phyloP scores from a whole-genome alignment of 2,888 invertebrate species.

The Drosophila emarginata region DNA sequence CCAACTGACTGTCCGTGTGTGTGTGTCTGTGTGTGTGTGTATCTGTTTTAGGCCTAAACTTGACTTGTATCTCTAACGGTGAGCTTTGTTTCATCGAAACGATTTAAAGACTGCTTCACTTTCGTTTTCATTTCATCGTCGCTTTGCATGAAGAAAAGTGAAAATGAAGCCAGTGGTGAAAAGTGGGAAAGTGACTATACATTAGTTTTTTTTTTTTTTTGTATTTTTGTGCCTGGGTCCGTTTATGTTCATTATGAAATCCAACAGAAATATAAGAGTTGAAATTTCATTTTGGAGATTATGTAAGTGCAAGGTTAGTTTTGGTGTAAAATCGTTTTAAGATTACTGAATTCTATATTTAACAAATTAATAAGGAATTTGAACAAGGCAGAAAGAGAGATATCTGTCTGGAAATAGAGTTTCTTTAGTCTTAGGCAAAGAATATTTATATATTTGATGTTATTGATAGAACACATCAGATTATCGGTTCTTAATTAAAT shows the following conservation, averaged over 20 bases:
- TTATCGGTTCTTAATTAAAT: too few relatives aligned
- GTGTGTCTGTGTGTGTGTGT: slow-evolving; percentile 20
- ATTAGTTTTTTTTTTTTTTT: neutral
- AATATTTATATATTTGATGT: too few relatives aligned
- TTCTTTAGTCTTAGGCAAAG: too few relatives aligned
- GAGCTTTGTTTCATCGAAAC: slow-evolving; percentile 18
- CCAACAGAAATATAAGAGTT: slow-evolving; percentile 4
- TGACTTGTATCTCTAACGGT: slow-evolving; percentile 18
- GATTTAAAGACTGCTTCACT: slow-evolving; percentile 54
- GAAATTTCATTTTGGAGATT: slow-evolving; percentile 13
- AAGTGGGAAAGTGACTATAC: slow-evolving; percentile 40
- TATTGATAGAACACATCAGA: too few relatives aligned
- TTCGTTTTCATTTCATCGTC: slow-evolving; percentile 56
- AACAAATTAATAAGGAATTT: too few relatives aligned
- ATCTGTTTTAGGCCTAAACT: slow-evolving; percentile 22
- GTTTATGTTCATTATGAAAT: slow-evolving; percentile 12
- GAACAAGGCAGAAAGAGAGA: too few relatives aligned
- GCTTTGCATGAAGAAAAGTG: slow-evolving; percentile 64
- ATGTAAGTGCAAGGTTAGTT: neutral
- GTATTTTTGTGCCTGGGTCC: neutral
- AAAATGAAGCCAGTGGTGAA: slow-evolving; percentile 70
- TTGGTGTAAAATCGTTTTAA: too few relatives aligned
- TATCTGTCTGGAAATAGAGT: too few relatives aligned
- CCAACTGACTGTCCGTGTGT: slow-evolving; percentile 2
- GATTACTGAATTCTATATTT: too few relatives aligned